Base-by-base conservation (phyloP, 1,140 invertebrate genomes). In the Marisa cornuarietis region DNA sequence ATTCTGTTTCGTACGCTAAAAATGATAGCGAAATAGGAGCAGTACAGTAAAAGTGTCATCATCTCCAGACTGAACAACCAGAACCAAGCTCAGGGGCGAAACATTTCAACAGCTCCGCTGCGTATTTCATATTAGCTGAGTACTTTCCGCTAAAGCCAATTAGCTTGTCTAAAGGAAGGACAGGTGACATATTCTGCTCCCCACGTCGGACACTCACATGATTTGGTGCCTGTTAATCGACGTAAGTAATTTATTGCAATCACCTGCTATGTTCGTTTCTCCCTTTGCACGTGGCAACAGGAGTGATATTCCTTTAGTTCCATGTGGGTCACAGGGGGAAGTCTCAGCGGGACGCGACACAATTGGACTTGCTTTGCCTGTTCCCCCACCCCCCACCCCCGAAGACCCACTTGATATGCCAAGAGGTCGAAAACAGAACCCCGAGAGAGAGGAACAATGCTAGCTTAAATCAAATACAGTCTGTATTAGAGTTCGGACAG, bases 191-290 rank as follows among this genome's bases (percentile, higher is more conserved):
- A 52, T 73, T 51, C 71, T 54, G 52, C 71, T 73, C 51, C n/a
- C 51, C 42, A 54, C 16, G 71, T 58, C 51, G 31, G 71, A 52
- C 71, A 54, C 54, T 14, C 14, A 24, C 71, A 73, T 73, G 71
- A 73, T 73, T 73, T 73, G 42, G 71, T n/a, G 51, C 71, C 20
- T 73, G 52, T 73, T 73, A 52, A 73, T 51, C 71, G 71, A 73
- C 22, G 71, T 73, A 73, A 73, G 71, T 73, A 73, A 73, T 73
- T 73, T 73, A 73, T 52, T 51, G 49, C 71, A 52, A 14, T 54
- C 51, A 58, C 54, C 54, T 52, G 24, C 42, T 73, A 52, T 22
- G n/a, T 73, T 52, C 31, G 24, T 49, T 52, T 20, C 20, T 42
- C 51, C 52, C 49, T 52, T 10, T 18, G 13, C 24, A n/a, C 18